Evolutionary conservation across 2,888 invertebrate species (phyloP).

Genomic region (Idaea aversata): DNA sequence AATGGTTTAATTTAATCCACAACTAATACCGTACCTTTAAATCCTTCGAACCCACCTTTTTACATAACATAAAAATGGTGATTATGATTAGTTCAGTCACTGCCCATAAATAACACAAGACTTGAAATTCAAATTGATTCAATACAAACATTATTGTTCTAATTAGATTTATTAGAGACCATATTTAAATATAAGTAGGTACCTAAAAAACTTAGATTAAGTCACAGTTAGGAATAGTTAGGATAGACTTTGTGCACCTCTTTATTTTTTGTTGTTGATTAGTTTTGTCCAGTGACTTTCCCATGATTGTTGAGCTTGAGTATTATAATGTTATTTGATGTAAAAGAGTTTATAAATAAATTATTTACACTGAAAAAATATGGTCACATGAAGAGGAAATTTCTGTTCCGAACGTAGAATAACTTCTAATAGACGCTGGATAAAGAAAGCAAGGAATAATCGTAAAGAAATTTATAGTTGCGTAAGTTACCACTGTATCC

Average conservation of each 20-base stretch:
- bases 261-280: conserved; percentile 22
- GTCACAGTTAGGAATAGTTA: conserved; percentile 11
- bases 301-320: conserved; percentile 50
- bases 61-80: conserved; percentile 35
- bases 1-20: conserved; percentile 61
- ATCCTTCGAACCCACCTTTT: conserved; percentile 22
- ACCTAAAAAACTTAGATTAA: conserved; percentile 20
- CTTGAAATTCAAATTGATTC: conserved; percentile 5
- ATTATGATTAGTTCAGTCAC: not conserved
- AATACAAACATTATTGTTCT: conserved; percentile 2
- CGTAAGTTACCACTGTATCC: conserved; percentile 25
- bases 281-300: conserved; percentile 45
- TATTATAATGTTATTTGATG: conserved; percentile 40
- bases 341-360: conserved; percentile 31
- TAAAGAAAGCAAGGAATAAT: conserved; percentile 74
- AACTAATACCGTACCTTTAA: conserved; percentile 4
- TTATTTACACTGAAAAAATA: conserved; percentile 20
- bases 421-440: conserved; percentile 41
- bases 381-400: conserved; percentile 73
- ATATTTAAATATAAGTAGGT: not conserved
- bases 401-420: conserved; percentile 76
- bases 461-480: conserved; percentile 15
- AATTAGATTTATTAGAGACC: conserved; percentile 15
- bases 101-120: conserved; percentile 10
- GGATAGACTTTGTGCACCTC: conserved; percentile 41